Conservation (phyloP, 1,140 invertebrate genomes). For the Caenorhabditis brenneri region DNA sequence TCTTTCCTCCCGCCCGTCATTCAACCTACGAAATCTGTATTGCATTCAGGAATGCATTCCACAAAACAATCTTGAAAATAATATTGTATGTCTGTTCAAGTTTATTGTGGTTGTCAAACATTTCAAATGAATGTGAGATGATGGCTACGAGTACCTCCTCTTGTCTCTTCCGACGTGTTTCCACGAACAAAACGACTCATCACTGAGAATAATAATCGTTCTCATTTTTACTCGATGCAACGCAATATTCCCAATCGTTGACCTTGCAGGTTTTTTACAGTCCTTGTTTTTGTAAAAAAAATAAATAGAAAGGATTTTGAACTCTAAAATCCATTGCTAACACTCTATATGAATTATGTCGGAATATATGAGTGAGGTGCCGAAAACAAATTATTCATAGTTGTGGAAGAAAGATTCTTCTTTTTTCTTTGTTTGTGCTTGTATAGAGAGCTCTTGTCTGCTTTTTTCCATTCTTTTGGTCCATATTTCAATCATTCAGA, state of each 20-base stretch:
- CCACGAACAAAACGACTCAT: neutral
- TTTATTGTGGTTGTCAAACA: conserved; percentile 9
- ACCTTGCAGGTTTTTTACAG: too few species aligned
- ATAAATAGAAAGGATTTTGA: too few species aligned
- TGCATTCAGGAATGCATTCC: neutral
- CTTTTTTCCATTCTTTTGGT: neutral
- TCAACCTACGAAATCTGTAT: neutral
- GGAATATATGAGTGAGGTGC: neutral
- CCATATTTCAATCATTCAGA: neutral
- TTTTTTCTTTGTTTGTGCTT: conserved; percentile 9
- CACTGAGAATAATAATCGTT: neutral
- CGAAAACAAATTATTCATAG: conserved; percentile 32
- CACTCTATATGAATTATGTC: too few species aligned
- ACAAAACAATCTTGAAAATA: neutral
- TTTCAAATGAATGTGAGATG: conserved; percentile 21
- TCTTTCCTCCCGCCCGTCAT: neutral
- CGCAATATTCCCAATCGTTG: neutral
- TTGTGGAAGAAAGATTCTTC: neutral
- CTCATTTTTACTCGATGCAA: neutral
- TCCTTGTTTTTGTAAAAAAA: too few species aligned
- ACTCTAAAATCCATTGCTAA: too few species aligned
- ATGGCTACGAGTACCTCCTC: neutral
- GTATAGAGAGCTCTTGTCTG: neutral
- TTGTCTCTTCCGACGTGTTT: neutral
- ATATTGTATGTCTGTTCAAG: neutral